phyloP scores from a whole-genome alignment of 2,113 vertebrate genomes.

The Agelaius phoeniceus region DNA sequence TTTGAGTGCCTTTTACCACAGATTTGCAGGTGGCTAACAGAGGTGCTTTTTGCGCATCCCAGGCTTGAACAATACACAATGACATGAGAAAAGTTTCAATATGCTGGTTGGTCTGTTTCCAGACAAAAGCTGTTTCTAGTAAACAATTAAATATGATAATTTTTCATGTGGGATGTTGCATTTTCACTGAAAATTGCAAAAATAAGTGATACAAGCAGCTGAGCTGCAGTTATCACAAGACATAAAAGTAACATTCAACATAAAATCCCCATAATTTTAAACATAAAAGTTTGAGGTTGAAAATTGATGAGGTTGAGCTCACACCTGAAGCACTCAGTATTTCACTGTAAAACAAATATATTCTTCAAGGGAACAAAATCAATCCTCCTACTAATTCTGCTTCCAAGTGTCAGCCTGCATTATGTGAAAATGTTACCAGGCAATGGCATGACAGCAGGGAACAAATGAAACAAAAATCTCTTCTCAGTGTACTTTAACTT shows the following conservation, averaged over 20 bases:
- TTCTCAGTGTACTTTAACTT: background rate
- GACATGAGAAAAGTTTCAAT: background rate
- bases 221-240: background rate
- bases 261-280: background rate
- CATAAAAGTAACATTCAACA: background rate
- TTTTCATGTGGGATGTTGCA: background rate
- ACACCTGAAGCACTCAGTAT: background rate
- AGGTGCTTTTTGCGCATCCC: background rate
- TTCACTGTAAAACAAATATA: background rate
- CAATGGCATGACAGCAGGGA: background rate
- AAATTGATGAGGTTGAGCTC: background rate
- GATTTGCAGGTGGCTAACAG: background rate
- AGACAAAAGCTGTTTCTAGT: background rate
- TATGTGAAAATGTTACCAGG: conserved; percentile 11
- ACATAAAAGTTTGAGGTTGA: background rate
- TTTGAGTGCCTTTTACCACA: background rate
- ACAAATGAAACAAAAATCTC: background rate
- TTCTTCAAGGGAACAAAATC: background rate
- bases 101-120: background rate
- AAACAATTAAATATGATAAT: background rate
- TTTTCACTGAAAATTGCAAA: background rate
- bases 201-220: background rate
- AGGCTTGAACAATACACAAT: background rate
- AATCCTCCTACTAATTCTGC: background rate
- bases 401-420: background rate